phyloP scores from a whole-genome alignment of 2,113 vertebrate genomes.

The Cynopterus brachyotis region DNA sequence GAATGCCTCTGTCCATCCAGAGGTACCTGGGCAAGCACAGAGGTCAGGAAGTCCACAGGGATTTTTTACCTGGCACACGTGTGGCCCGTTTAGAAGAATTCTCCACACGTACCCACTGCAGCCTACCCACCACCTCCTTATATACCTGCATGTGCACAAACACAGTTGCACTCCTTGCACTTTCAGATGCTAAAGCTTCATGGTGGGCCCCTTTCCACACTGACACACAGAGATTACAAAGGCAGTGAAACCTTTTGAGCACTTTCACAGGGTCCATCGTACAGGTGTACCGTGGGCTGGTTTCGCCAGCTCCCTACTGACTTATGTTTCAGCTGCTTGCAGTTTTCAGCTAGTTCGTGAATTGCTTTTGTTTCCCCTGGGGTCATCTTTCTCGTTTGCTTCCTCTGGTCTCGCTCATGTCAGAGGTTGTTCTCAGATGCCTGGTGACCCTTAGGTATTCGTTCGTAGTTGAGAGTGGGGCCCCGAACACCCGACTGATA shows the following conservation, averaged over 20 bases:
- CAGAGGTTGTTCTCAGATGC: background rate
- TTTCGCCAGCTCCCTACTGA: background rate
- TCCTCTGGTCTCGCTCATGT: background rate
- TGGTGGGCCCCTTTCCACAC: background rate
- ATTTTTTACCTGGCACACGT: background rate
- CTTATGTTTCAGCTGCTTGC: background rate
- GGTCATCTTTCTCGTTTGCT: background rate
- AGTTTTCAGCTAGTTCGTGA: background rate
- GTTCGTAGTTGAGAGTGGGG: background rate
- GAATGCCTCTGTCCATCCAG: background rate
- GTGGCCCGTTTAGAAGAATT: background rate
- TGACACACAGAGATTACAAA: accelerated
- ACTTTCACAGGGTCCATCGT: background rate
- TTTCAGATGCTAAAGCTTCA: background rate
- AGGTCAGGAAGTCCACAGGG: background rate
- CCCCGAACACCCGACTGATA: background rate
- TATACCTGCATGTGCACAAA: background rate
- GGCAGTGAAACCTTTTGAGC: background rate
- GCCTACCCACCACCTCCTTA: background rate
- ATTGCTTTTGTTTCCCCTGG: constrained; percentile 33
- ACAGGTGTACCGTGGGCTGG: background rate
- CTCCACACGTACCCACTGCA: background rate
- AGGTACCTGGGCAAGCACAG: background rate
- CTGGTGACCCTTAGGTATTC: background rate
- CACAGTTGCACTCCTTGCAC: background rate